A percentile compares a stretch with the other conserved stretches of the same genome.
phyloP scores from a whole-genome alignment of 2,113 vertebrate genomes.

The Candoia aspera region DNA sequence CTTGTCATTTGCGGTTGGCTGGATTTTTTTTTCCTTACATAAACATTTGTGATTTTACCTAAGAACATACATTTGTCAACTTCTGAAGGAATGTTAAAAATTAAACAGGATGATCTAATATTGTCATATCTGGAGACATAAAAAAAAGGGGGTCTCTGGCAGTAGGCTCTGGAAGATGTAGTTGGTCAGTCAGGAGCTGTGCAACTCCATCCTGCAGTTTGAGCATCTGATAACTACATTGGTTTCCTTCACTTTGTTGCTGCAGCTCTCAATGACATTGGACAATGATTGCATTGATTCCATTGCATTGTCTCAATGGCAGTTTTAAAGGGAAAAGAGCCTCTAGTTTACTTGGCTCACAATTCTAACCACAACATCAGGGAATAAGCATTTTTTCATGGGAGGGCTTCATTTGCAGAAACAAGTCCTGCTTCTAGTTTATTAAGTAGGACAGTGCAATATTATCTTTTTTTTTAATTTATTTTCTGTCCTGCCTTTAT shows the following conservation, averaged over 20 bases:
- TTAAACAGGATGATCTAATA: background rate
- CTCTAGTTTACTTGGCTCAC: background rate
- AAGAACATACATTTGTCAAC: background rate
- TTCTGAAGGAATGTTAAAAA: background rate
- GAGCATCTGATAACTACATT: background rate
- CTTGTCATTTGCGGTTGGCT: background rate
- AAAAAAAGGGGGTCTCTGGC: background rate
- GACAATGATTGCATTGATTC: background rate
- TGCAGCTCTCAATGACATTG: background rate
- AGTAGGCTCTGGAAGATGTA: background rate
- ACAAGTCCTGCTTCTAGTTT: background rate
- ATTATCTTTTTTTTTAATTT: too few species aligned
- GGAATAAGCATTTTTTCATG: background rate
- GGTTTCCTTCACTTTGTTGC: background rate
- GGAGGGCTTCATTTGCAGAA: background rate
- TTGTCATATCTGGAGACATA: background rate
- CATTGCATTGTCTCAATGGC: background rate
- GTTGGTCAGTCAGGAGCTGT: background rate
- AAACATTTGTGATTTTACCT: background rate
- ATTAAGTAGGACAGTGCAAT: background rate
- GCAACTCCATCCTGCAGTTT: background rate
- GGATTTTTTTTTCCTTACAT: background rate
- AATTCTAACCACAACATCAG: background rate
- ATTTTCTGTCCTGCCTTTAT: too few species aligned
- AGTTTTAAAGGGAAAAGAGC: background rate